Base-by-base conservation (phyloP, 2,797 vertebrate genomes). In the Gadopsis bispinosus region DNA sequence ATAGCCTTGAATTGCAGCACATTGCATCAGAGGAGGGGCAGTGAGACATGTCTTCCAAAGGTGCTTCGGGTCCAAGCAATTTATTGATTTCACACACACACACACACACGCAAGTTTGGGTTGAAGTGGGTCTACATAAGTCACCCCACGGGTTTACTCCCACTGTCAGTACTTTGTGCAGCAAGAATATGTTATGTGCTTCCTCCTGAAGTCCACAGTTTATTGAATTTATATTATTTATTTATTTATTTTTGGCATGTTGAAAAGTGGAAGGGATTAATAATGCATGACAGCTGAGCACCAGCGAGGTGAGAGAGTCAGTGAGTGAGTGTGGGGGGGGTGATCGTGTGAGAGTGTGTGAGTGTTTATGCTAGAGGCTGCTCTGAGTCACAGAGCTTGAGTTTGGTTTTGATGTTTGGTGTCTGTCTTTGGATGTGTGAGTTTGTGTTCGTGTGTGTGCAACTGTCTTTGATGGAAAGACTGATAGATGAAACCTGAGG, bases 251-350 rank as follows among this genome's bases (percentile, higher is more conserved):
- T 43, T 55, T 56, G 51, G 51, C 10, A 43, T 82, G 79, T 85
- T 80, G 76, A 85, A 88, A 89, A 89, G 83, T 86, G 79, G 85
- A 90, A 75, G 73, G 54, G 65, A 92, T 93, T 92, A 93, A 93
- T 93, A 91, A 93, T 94, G 89, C 82, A 94, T 90, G 92, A 80
- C 87, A 86, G 83, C 76, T 73, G 84, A 92, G 90, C 81, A 85
- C 73, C 83, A 90, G 89, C 12, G 11, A 87, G 81, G 65, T 79
- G 83, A 71, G 26, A 68, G 41, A 20, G 62, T 62, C 61, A 60
- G 77, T 69, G 78, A 81, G 85, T 89, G 90, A 26, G 26, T 26
- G 78, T 62, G 86, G 59, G 86, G 62, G 22, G 55, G 60, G 67
- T 51, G 73, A 68, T 41, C 20, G 62, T 62, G 64, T 64, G 77